Base-by-base conservation (phyloP, 2,888 invertebrate genomes). In the Lasioglossum villosulum region DNA sequence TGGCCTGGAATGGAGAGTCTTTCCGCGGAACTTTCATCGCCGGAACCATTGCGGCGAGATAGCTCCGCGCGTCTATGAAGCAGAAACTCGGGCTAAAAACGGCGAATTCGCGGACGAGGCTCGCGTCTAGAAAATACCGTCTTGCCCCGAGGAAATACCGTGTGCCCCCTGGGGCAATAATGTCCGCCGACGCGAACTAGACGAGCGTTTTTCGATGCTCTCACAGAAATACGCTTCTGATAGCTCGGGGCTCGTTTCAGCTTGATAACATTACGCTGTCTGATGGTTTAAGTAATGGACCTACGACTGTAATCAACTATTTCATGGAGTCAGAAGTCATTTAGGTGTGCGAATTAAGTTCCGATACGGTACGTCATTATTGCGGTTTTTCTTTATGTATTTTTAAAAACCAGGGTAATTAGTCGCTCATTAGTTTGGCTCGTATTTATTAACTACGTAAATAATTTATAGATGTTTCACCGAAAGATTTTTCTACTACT, bases 21-120 rank as follows among this genome's bases (percentile, higher is more conserved):
- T 19, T n/a, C 66, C 72, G 45, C 63, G 83, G 56, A 82, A 82
- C 83, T 83, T 83, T 83, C 83, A 83, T 83, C 82, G 39, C 83
- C 66, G 71, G 66, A 45, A 56, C 73, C 76, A 77, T 82, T 74
- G 72, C 56, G 45, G 30, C 19, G 19, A 68, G 82, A 83, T 83
- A 74, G 82, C 52, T 37, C 0, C 34, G 23, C 56, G 39, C 52
- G 56, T 45, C 83, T 59, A 73, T 70, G 73, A 56, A 74, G 37
- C 83, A 76, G 68, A 68, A 77, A 76, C 23, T 16, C 56, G 3
- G 56, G 45, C 45, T 68, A 72, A 73, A 82, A 83, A 82, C 82
- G 59, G 52, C 30, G 37, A 82, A 56, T 73, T 37, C 45, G 72
- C 23, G 52, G 48, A 14, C 10, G 34, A 42, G 59, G 5, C 14